Conservation (phyloP, 2,113 vertebrate species). For the Oreocharis arfaki region DNA sequence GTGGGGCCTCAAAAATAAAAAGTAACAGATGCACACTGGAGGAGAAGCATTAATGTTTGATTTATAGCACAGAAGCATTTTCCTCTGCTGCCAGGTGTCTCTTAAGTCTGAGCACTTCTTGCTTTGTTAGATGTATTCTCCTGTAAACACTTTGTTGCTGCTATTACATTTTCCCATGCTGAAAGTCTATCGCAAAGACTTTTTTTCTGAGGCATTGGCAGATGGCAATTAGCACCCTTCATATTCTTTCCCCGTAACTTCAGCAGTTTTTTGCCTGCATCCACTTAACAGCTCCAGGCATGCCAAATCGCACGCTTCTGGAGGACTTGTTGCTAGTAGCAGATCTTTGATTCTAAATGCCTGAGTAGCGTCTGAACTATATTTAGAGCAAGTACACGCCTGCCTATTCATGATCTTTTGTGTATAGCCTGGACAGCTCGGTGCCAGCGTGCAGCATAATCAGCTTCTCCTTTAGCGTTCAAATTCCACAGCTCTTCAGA, state of each 20-base stretch:
- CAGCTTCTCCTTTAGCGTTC: neutral
- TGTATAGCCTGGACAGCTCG: conserved; percentile 42
- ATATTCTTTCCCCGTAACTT: conserved; percentile 59
- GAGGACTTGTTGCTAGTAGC: conserved; percentile 72
- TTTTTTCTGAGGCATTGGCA: conserved; percentile 54
- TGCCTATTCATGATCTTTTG: conserved; percentile 65
- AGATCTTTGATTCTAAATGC: conserved; percentile 65
- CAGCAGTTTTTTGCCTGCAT: conserved; percentile 65
- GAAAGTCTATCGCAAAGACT: conserved; percentile 59
- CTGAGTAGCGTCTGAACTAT: conserved; percentile 56
- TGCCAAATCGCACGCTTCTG: conserved; percentile 64
- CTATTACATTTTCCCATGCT: conserved; percentile 51
- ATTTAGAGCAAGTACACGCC: conserved; percentile 67
- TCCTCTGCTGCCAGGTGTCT: conserved; percentile 43
- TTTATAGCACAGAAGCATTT: conserved; percentile 16
- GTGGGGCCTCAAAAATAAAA: neutral
- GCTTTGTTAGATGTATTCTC: conserved; percentile 43
- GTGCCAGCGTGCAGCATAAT: conserved; percentile 27
- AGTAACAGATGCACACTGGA: conserved; percentile 8
- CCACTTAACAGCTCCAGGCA: conserved; percentile 68
- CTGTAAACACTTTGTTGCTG: conserved; percentile 51
- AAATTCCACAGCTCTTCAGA: conserved; percentile 56
- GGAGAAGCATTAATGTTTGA: conserved; percentile 9
- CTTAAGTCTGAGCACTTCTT: conserved; percentile 8
- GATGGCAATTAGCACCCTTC: conserved; percentile 69